Evolutionary conservation across 2,797 vertebrate genomes (phyloP).

Genomic region (Labeo calbasu): DNA sequence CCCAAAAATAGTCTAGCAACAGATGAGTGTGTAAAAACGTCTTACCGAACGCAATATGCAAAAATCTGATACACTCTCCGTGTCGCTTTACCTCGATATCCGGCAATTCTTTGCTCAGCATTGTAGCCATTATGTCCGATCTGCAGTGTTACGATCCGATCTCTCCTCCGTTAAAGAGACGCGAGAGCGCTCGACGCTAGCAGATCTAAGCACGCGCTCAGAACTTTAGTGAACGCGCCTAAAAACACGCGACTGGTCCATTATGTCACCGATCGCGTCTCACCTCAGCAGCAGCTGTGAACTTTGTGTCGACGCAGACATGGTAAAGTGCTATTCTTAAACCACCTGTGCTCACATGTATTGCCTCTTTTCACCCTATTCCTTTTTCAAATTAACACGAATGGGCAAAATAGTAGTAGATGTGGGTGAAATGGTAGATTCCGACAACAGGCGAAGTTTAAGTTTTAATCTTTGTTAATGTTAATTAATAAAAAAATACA

Average conservation of each 20-base stretch:
- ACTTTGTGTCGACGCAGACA: background rate
- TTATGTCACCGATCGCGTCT: background rate
- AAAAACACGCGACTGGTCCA: conserved; percentile 35
- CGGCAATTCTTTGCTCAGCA: conserved; percentile 79
- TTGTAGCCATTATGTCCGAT: conserved; percentile 69
- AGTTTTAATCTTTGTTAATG: no score
- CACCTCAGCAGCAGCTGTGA: background rate
- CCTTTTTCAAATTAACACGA: background rate
- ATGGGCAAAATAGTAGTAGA: background rate
- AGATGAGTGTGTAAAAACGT: conserved; percentile 29
- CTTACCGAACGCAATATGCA: background rate
- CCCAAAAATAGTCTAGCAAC: conserved; percentile 10
- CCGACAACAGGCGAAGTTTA: background rate
- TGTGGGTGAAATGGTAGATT: conserved; percentile 35
- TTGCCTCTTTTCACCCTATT: background rate
- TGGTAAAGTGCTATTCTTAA: background rate
- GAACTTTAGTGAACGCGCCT: conserved; percentile 28
- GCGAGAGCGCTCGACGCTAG: background rate
- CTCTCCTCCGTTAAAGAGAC: background rate
- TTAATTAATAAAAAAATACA: no score
- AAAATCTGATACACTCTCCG: background rate
- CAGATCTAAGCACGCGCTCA: background rate
- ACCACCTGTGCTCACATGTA: background rate
- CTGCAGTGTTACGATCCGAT: conserved; percentile 3
- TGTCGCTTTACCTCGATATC: conserved; percentile 80